phyloP scores from a whole-genome alignment of 2,113 vertebrate genomes.

The Ammodramus savannarum region DNA sequence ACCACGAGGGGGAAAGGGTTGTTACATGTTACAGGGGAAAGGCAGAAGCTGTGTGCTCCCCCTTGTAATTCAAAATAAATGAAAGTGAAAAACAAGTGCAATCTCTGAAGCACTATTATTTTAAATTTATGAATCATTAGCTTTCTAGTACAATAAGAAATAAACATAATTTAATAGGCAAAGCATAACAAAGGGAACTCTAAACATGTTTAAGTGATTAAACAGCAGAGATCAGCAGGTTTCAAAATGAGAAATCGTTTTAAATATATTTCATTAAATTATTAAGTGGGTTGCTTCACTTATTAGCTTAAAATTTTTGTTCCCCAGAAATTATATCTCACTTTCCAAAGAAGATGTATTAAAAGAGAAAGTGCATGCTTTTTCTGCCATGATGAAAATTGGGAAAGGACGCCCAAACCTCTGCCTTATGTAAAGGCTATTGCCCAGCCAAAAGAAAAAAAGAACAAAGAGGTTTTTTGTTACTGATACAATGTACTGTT shows the following conservation, averaged over 20 bases:
- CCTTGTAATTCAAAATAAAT: background rate
- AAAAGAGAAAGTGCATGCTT: background rate
- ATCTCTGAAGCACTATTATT: background rate
- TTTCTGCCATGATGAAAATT: background rate
- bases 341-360: background rate
- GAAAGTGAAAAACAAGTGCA: background rate
- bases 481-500: background rate
- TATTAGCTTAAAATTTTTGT: background rate
- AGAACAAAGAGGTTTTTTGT: background rate
- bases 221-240: background rate
- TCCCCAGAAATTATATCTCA: background rate
- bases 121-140: background rate
- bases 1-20: background rate
- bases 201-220: background rate
- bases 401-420: background rate
- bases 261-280: background rate
- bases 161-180: background rate
- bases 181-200: background rate
- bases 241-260: background rate
- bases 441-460: background rate
- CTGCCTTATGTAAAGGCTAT: background rate
- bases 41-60: background rate
- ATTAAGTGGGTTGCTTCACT: background rate
- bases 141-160: background rate
- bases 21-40: background rate